These are phyloP conservation scores for Hymenochirus boettgeri DNA, from an alignment of 2,113 vertebrate genomes.

Conservation along the genomic window DNA sequence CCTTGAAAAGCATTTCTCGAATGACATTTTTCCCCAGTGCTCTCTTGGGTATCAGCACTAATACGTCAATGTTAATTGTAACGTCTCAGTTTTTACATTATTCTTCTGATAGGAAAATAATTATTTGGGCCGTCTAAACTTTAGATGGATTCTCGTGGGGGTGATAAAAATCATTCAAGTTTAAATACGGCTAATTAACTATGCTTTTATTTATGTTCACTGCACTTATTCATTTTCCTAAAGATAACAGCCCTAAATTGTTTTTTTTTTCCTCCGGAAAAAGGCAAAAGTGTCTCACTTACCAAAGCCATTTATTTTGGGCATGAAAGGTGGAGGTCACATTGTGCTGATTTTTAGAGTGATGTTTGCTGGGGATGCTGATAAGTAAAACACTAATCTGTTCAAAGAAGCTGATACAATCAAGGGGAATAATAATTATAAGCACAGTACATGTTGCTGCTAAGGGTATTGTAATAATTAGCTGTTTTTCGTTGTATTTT, in stretches of 20 bases:
- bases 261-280: conserved; percentile 3
- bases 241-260: conserved; percentile 3
- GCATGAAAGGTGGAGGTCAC: conserved; percentile 19
- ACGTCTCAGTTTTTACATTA: conserved; percentile 10
- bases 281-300: background rate
- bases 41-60: conserved; percentile 16
- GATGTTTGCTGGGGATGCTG: background rate
- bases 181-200: conserved; percentile 41
- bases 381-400: background rate
- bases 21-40: background rate
- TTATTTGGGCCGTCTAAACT: conserved; percentile 32
- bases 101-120: conserved; percentile 37
- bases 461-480: background rate
- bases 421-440: conserved; percentile 2
- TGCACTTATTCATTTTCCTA: conserved; percentile 18
- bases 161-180: conserved; percentile 27
- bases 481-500: background rate
- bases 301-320: background rate
- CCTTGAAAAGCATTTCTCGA: conserved; percentile 10
- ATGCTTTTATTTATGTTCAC: conserved; percentile 26
- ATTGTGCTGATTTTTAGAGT: background rate
- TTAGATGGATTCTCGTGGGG: conserved; percentile 23
- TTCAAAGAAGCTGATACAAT: background rate
- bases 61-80: conserved; percentile 21
- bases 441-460: background rate